A percentile compares a stretch with the other conserved stretches of the same genome.
phyloP scores from a whole-genome alignment of 2,113 vertebrate genomes.

The Cnemophilus loriae region DNA sequence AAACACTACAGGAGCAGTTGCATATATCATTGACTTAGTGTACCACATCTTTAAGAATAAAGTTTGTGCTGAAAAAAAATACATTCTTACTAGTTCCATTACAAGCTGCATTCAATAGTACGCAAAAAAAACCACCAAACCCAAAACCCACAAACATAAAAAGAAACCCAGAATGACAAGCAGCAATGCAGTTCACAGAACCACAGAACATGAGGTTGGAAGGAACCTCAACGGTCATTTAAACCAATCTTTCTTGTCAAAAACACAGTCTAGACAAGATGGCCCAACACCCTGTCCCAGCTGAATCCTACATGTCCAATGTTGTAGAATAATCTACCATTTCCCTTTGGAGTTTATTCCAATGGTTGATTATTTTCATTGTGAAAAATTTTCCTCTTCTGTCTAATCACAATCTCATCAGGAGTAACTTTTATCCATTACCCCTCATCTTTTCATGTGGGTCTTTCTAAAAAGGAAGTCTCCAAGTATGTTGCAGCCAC shows the following conservation, averaged over 20 bases:
- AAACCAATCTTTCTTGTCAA: not conserved
- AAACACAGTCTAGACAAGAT: not conserved
- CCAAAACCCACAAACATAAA: not conserved
- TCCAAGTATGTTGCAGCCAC: not conserved
- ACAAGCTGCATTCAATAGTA: not conserved
- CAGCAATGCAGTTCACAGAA: not conserved
- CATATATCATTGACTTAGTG: not conserved
- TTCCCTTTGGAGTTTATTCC: not conserved
- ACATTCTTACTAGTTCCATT: not conserved
- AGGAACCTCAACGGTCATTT: not conserved
- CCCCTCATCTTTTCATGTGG: not conserved
- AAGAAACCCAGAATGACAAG: not conserved
- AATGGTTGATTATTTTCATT: not conserved
- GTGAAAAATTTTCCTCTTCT: not conserved
- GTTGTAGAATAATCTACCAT: not conserved
- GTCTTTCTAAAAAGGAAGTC: not conserved
- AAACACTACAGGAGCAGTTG: not conserved
- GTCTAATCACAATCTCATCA: not conserved
- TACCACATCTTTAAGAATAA: not conserved
- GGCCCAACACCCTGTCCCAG: not conserved
- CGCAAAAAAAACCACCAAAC: not conserved
- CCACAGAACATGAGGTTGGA: not conserved
- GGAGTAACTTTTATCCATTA: not conserved
- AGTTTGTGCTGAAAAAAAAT: not conserved
- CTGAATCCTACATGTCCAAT: not conserved